Evolutionary conservation across 2,113 vertebrate species (phyloP).

Genomic region (Paraplagusia blochii): DNA sequence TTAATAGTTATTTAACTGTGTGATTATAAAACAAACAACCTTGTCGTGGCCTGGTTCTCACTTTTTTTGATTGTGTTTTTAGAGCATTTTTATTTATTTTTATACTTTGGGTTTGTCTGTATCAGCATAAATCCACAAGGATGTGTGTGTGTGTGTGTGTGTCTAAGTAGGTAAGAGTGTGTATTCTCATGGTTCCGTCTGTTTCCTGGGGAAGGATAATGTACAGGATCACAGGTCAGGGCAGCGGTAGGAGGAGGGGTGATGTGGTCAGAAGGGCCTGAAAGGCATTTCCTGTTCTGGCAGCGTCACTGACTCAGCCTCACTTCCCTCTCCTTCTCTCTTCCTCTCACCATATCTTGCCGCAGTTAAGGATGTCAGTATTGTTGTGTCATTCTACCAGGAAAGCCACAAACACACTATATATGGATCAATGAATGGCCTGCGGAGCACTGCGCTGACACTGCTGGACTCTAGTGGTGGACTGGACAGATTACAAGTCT

Average conservation of each 20-base stretch:
- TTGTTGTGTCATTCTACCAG: constrained; percentile 38
- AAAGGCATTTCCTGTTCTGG: constrained; percentile 48
- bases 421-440: constrained; percentile 15
- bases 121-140: constrained; percentile 5
- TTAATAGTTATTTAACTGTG: too few relatives aligned
- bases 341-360: constrained; percentile 4
- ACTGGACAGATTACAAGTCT: not conserved
- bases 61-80: not conserved
- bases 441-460: constrained; percentile 1
- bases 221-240: constrained; percentile 38
- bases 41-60: too few relatives aligned
- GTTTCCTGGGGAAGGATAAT: constrained; percentile 56
- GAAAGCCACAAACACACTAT: constrained; percentile 20
- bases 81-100: not conserved
- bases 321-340: not conserved
- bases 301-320: constrained; percentile 11
- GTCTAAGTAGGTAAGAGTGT: not conserved
- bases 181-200: constrained; percentile 1
- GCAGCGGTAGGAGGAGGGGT: not conserved
- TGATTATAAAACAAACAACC: too few relatives aligned
- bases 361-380: constrained; percentile 47
- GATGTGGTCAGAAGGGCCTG: constrained; percentile 20
- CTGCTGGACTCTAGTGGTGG: constrained; percentile 57
- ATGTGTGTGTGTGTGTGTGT: constrained; percentile 15
- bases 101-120: not conserved